Percentiles rank a stretch among this genome's conserved stretches.
These are phyloP conservation scores for Periophthalmus modestus DNA, from an alignment of 2,113 vertebrate genomes.

Conservation along the genomic window DNA sequence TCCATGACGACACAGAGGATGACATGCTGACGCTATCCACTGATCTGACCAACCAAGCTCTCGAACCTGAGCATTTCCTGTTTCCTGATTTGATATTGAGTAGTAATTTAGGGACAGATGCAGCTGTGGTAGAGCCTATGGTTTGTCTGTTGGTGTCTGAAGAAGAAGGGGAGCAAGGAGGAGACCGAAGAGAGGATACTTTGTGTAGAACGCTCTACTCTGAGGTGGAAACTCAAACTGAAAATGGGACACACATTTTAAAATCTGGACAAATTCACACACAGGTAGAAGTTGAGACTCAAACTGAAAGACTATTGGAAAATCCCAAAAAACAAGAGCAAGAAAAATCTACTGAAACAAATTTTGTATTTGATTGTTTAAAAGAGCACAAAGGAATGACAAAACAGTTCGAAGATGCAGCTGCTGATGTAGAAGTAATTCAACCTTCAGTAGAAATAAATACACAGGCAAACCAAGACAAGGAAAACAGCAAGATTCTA, in stretches of 20 bases:
- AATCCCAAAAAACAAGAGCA: not conserved
- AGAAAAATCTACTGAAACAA: not conserved
- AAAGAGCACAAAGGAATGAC: not conserved
- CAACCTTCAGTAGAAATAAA: not conserved
- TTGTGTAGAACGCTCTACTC: constrained; percentile 10
- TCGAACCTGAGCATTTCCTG: constrained; percentile 70
- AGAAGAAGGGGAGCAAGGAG: constrained; percentile 51
- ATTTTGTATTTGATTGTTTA: not conserved
- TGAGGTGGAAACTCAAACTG: constrained; percentile 65
- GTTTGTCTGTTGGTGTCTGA: constrained; percentile 71
- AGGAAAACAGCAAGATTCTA: not conserved
- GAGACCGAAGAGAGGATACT: not conserved
- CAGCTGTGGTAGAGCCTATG: constrained; percentile 66
- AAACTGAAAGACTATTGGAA: constrained; percentile 14
- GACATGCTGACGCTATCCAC: constrained; percentile 34
- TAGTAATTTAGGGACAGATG: constrained; percentile 62
- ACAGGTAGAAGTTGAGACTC: constrained; percentile 44
- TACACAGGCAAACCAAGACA: not conserved
- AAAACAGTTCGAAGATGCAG: not conserved
- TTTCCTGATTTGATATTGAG: constrained; percentile 78
- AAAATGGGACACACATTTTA: constrained; percentile 41
- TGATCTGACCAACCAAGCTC: constrained; percentile 27
- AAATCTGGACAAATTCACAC: constrained; percentile 54
- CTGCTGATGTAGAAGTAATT: not conserved
- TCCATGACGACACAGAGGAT: constrained; percentile 42